Conservation (phyloP, 2,797 vertebrate species). For the Micromesistius poutassou region DNA sequence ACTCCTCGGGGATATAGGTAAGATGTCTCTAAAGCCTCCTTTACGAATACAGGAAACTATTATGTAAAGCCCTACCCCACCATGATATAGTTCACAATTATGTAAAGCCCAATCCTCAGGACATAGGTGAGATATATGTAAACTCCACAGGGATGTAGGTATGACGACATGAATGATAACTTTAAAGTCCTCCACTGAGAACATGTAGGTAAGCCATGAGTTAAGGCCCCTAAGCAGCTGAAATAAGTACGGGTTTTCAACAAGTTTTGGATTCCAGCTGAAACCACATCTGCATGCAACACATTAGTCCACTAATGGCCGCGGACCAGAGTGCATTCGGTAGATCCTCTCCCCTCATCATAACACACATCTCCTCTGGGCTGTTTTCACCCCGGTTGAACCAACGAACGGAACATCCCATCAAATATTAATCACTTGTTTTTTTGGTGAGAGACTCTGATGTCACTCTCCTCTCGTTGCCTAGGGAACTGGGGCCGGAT, state of each 20-base stretch:
- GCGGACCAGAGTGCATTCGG: background rate
- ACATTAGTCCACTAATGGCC: background rate
- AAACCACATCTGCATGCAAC: background rate
- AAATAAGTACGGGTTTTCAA: background rate
- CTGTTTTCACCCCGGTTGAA: background rate
- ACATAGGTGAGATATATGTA: no score
- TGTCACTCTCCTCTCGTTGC: constrained; percentile 25
- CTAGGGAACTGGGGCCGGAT: constrained; percentile 74
- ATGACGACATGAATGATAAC: no score
- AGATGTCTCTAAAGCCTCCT: constrained; percentile 14
- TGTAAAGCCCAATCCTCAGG: no score
- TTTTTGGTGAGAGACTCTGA: background rate
- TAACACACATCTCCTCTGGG: no score
- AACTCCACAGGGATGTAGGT: no score
- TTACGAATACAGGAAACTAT: background rate
- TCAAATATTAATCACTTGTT: constrained; percentile 2
- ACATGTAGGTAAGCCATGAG: background rate
- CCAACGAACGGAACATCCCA: background rate
- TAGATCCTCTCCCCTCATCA: background rate
- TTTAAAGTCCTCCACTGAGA: no score
- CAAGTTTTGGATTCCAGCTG: background rate
- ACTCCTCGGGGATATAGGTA: constrained; percentile 54
- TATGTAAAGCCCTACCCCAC: no score
- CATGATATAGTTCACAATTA: no score
- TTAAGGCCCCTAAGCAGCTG: no score